Base-by-base conservation (phyloP, 1,140 invertebrate species). In the Acromyrmex heyeri region DNA sequence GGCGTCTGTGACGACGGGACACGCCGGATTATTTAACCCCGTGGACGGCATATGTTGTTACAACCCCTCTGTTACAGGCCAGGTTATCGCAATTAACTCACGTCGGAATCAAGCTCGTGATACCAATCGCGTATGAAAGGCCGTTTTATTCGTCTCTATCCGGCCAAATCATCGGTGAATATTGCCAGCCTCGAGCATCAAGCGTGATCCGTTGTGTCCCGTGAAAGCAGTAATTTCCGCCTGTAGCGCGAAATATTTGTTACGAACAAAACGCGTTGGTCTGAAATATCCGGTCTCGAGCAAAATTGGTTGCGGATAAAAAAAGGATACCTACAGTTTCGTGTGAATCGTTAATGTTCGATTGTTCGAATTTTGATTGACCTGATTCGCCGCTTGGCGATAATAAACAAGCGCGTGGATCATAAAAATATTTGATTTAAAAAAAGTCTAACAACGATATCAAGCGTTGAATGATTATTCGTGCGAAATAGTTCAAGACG, bases 1-100 rank as follows among this genome's bases (percentile, higher is more conserved):
- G 78, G 82, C 82, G 61, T 62, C 81, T 50, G 50, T 21, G 65
- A 69, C 48, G 34, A 70, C 87, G 76, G 65, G 86, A 88, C 89
- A 87, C 75, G 87, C 87, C 87, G 87, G 88, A 89, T 92, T 91
- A 90, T 90, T 91, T 92, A 83, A 88, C 72, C 64, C 75, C 61
- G 75, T 55, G 79, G 50, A 76, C 78, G 69, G 86, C 90, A 92
- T 87, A 87, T 87, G 86, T 82, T 57, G 48, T 27, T 10, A 44
- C 50, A 21, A 61, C 76, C 85, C 87, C 50, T 83, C 73, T 24
- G 38, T 34, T 5, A 18, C 50, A 48, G 27, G 87, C 73, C 87
- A 44, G 86, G 89, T 92, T 92, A 91, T 91, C 91, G 89, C 92
- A 91, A 91, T 93, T 92, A 93, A 93, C 89, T 88, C 86, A 24